Conservation (phyloP, 1,140 invertebrate genomes). For the Caenorhabditis brenneri region DNA sequence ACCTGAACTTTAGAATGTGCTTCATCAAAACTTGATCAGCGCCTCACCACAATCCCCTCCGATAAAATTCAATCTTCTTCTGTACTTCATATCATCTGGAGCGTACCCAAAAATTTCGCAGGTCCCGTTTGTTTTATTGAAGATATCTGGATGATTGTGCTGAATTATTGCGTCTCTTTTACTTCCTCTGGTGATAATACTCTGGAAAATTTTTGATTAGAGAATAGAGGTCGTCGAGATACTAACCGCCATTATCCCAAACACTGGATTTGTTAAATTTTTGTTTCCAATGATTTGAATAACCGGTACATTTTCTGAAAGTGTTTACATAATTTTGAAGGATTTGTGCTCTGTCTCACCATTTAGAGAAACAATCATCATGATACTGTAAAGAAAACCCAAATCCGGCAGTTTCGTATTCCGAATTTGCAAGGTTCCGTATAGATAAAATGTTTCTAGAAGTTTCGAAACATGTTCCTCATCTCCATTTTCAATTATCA, state of each 20-base stretch:
- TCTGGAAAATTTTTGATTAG: neutral
- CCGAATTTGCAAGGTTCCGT: neutral
- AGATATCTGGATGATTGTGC: neutral
- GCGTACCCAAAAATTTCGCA: neutral
- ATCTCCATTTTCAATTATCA: neutral
- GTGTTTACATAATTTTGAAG: neutral
- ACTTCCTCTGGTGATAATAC: neutral
- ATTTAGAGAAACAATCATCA: neutral
- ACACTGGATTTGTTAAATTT: neutral
- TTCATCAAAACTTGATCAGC: too few species aligned
- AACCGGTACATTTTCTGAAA: neutral
- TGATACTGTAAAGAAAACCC: neutral
- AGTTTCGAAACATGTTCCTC: neutral
- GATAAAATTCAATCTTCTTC: neutral
- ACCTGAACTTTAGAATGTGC: neutral
- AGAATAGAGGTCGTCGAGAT: neutral
- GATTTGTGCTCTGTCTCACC: neutral
- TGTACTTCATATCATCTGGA: neutral
- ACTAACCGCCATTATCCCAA: neutral
- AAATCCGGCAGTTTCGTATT: neutral
- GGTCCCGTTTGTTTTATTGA: neutral
- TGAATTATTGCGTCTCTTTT: neutral
- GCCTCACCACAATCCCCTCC: neutral
- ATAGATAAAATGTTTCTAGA: neutral
- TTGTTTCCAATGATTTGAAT: neutral